Conservation (phyloP, 2,888 invertebrate genomes). For the Melanostoma scalare region DNA sequence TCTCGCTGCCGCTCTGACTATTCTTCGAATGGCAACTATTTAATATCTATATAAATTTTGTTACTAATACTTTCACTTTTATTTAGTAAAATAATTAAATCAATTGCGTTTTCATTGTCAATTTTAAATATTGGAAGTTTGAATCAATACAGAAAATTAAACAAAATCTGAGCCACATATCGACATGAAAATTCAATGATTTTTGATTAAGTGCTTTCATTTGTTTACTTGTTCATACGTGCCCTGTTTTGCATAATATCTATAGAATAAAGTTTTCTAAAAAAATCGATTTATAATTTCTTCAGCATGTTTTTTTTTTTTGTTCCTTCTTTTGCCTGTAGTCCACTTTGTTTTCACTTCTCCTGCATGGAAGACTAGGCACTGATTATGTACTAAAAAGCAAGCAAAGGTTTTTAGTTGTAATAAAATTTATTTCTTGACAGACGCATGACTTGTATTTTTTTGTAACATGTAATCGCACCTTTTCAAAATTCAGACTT, state of each 20-base stretch:
- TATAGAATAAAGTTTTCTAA: slow-evolving; percentile 33
- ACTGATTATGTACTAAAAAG: too few relatives aligned
- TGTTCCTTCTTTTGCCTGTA: slow-evolving; percentile 29
- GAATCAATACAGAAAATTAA: slow-evolving; percentile 17
- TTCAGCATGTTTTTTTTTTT: slow-evolving; percentile 33
- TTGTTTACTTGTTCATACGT: slow-evolving; percentile 76
- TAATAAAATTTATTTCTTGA: too few relatives aligned
- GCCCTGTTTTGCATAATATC: slow-evolving; percentile 73
- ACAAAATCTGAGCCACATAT: slow-evolving; percentile 8
- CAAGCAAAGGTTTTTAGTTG: too few relatives aligned
- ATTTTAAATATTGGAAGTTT: not conserved
- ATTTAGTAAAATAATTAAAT: slow-evolving; percentile 28
- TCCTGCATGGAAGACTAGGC: slow-evolving; percentile 1
- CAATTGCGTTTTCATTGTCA: slow-evolving; percentile 48
- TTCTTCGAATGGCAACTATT: slow-evolving; percentile 61
- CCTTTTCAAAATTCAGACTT: too few relatives aligned
- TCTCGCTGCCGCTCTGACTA: slow-evolving; percentile 58
- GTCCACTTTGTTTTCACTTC: slow-evolving; percentile 4
- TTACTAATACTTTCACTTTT: slow-evolving; percentile 55
- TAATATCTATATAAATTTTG: slow-evolving; percentile 34
- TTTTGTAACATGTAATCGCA: too few relatives aligned
- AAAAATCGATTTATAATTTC: slow-evolving; percentile 14
- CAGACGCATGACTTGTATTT: too few relatives aligned
- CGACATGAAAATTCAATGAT: slow-evolving; percentile 49
- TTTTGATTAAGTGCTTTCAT: slow-evolving; percentile 72